A percentile compares a stretch with the other conserved stretches of the same genome.
These are phyloP conservation scores for Phalloptychus januarius DNA, from an alignment of 2,797 vertebrate species.

Conservation along the genomic window DNA sequence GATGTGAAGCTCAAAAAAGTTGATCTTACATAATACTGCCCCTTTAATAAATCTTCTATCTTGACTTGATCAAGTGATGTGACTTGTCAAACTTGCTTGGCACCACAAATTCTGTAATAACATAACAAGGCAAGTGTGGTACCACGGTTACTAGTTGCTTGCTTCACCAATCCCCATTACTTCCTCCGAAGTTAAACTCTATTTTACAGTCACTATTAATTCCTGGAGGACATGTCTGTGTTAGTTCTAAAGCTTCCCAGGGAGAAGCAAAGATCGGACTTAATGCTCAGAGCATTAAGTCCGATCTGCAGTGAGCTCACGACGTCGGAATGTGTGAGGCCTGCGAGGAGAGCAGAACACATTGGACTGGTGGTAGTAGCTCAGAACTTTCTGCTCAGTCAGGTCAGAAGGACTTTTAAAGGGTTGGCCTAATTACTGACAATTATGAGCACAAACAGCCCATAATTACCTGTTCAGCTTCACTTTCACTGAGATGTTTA, in stretches of 20 bases:
- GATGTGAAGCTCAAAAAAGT: no score
- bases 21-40: neutral
- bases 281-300: slow-evolving; percentile 11
- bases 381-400: slow-evolving; percentile 26
- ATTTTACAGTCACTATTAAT: neutral
- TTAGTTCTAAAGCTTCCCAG: neutral
- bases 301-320: slow-evolving; percentile 54
- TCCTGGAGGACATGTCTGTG: neutral
- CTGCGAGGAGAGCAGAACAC: slow-evolving; percentile 48
- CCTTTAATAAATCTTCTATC: neutral
- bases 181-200: neutral
- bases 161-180: neutral
- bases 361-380: slow-evolving; percentile 36
- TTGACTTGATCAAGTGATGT: neutral
- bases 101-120: neutral
- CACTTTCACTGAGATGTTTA: slow-evolving; percentile 45
- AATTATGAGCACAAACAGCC: slow-evolving; percentile 39
- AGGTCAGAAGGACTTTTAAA: slow-evolving; percentile 11
- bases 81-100: neutral
- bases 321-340: slow-evolving; percentile 71
- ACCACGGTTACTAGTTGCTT: neutral
- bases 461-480: slow-evolving; percentile 44
- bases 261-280: no score
- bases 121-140: neutral
- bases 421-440: slow-evolving; percentile 22